Conservation (phyloP, 2,113 vertebrate genomes). For the Mionectes macconnelli region DNA sequence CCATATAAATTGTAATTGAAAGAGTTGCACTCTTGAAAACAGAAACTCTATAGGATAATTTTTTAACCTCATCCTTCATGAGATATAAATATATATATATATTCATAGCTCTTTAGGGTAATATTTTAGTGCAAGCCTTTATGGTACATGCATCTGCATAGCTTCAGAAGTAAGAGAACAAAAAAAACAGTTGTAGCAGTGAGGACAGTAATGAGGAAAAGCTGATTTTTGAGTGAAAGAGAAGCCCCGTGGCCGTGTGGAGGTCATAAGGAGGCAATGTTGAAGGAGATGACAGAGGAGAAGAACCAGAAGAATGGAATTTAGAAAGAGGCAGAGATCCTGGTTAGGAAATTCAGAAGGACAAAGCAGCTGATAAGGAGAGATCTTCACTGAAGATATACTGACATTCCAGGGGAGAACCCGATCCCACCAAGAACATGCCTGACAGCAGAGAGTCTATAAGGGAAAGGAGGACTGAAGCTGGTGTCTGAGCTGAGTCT, state of each 20-base stretch:
- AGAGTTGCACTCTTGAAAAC: background rate
- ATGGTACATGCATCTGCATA: background rate
- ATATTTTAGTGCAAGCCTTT: background rate
- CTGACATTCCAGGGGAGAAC: background rate
- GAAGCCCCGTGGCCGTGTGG: fast-evolving
- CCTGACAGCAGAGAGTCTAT: background rate
- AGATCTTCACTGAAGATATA: background rate
- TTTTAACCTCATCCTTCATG: background rate
- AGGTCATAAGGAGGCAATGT: background rate
- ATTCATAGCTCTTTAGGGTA: background rate
- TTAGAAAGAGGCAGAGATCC: background rate
- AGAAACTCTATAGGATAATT: background rate
- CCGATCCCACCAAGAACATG: background rate
- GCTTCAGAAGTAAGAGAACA: background rate
- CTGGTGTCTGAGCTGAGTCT: background rate
- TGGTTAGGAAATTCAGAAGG: background rate
- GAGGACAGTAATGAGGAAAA: background rate
- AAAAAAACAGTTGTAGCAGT: background rate
- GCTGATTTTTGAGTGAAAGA: background rate
- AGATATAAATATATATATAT: background rate
- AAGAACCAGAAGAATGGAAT: background rate
- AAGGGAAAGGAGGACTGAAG: background rate
- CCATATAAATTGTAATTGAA: background rate
- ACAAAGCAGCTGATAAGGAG: background rate
- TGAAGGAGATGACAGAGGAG: background rate